Base-by-base conservation (phyloP, 2,113 vertebrate species). In the Cottus gobio region DNA sequence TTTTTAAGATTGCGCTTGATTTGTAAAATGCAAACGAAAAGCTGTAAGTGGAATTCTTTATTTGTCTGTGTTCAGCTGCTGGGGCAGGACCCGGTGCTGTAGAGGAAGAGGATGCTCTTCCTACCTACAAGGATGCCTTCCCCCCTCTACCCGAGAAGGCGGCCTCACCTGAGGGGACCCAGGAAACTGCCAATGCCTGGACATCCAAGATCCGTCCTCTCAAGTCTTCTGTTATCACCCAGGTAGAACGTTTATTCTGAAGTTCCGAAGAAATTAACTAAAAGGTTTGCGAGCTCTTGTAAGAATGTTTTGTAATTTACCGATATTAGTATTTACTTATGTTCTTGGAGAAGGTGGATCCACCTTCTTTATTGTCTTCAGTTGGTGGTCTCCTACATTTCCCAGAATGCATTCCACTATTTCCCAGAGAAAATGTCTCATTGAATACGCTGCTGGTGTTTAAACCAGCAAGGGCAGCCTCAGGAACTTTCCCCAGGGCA, bases 101-200 rank as follows among this genome's bases (percentile, higher is more conserved):
- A 34, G 96, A 96, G 94, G 98, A 99, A 88, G 98, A 99, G 87
- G 98, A 96, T 2, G 96, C 96, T 88, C 97, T 97, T 90, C 98
- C 98, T 78, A 99, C 98, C 84, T 99, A 99, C 93, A 99, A 98
- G 93, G 98, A 99, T 89, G 98, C 98, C 93, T 99, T 99, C 91
- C 98, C 98, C 78, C 98, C 98, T 71, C 97, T 99, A 89, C 98
- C 98, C 5, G 98, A 99, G 95, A 99, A 99, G 95, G 93, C 96
- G 12, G 93, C 95, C 58, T 95, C 96, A 88, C 88, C 96, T 90
- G 98, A 99, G 88, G 95, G 94, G 48, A 84, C 95, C 84, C 96
- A 96, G 93, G 97, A 99, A 83, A 95, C 96, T 20, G 69, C 95
- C 71, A 98, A 96, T 63, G 97, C 97, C 92, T 99, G 98, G 98